phyloP scores from a whole-genome alignment of 1,140 invertebrate genomes.

The Epicauta chinensis region DNA sequence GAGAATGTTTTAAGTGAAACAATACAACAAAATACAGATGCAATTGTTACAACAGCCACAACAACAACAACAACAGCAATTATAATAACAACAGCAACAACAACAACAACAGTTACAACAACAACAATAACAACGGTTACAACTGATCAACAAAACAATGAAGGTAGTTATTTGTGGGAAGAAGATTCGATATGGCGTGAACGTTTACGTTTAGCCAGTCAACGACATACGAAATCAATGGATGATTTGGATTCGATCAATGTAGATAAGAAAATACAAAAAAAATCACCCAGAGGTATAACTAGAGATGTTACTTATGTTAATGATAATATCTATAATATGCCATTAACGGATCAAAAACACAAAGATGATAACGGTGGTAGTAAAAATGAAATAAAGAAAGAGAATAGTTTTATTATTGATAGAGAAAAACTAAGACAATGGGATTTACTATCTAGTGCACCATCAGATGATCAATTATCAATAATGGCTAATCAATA shows the following conservation, averaged over 20 bases:
- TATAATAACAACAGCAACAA: background rate
- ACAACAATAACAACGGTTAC: background rate
- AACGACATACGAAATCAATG: conserved; percentile 71
- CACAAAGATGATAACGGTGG: conserved; percentile 23
- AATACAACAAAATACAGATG: conserved; percentile 14
- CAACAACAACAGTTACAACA: conserved; percentile 1
- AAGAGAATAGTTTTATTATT: conserved; percentile 54
- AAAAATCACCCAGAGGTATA: conserved; percentile 39
- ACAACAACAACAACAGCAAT: conserved; percentile 5
- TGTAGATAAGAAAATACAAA: conserved; percentile 27
- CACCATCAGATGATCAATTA: conserved; percentile 39
- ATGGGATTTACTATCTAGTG: conserved; percentile 82
- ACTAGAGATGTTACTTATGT: conserved; percentile 66
- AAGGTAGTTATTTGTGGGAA: conserved; percentile 70
- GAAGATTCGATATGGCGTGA: conserved; percentile 76
- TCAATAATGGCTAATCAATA: conserved; percentile 46
- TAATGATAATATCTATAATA: conserved; percentile 60
- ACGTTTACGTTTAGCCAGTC: conserved; percentile 66
- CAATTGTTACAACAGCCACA: background rate
- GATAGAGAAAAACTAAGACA: conserved; percentile 79
- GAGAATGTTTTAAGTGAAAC: conserved; percentile 48
- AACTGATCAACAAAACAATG: conserved; percentile 13
- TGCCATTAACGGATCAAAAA: conserved; percentile 37
- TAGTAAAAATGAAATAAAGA: conserved; percentile 31
- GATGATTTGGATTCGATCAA: conserved; percentile 64